Base-by-base conservation (phyloP, 2,888 invertebrate genomes). In the Apodemia duryi region DNA sequence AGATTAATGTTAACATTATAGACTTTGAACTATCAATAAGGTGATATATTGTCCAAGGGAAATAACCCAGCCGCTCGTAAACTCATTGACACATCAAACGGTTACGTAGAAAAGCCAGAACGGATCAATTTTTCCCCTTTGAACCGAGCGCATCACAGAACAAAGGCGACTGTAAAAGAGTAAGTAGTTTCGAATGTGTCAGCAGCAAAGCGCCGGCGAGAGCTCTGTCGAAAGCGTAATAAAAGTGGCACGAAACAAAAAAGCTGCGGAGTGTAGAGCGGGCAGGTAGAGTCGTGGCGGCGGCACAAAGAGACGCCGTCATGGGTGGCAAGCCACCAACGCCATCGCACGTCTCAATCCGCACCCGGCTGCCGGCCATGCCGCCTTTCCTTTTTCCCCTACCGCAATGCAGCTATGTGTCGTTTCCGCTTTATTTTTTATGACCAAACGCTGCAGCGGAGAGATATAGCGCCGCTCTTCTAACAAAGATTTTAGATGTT, bases 291-390 rank as follows among this genome's bases (percentile, higher is more conserved):
- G 79, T 80, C 82, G 78, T 46, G 64, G 71, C 86, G 85, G 85
- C 84, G 76, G 77, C 82, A 86, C 90, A 90, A 90, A 90, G 91
- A 86, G 80, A 77, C 77, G 82, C 84, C 91, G 88, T 86, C 91
- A 87, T 91, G 92, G 91, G 91, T 91, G 92, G 91, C 91, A 83
- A 86, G 90, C 88, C 87, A 85, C 86, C 90, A 84, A 87, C 92
- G 88, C 89, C 88, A 85, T 86, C 85, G 88, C 91, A 91, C 91
- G 88, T 91, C 91, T 90, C 91, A 92, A 92, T 92, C 92, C 91
- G 89, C 90, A 85, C 88, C 87, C 85, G 87, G 84, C 85, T 81
- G 85, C 86, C 85, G 82, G 79, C 86, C 87, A 88, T 86, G 82
- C 88, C 85, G 84, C 91, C 86, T 89, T 89, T 89, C 88, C 90